Evolutionary conservation across 2,797 vertebrate species (phyloP).

Genomic region (Anguilla megastoma): DNA sequence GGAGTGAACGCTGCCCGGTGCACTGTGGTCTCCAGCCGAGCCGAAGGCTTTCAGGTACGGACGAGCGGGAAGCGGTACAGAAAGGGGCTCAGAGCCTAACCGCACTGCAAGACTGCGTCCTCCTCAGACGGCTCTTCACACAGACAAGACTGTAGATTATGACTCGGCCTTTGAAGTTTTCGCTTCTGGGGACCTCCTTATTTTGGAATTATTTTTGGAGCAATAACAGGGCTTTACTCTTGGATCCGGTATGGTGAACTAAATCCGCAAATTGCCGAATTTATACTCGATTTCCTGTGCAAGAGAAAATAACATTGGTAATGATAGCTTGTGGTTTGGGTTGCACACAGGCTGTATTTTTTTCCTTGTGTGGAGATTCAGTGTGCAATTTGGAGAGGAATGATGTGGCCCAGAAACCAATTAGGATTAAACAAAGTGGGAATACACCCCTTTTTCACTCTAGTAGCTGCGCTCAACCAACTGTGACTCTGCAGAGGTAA

Average conservation of each 20-base stretch:
- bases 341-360: neutral
- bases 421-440: constrained; percentile 48
- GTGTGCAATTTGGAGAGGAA: constrained; percentile 42
- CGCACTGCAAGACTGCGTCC: neutral
- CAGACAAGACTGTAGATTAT: neutral
- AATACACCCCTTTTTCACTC: constrained; percentile 33
- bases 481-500: constrained; percentile 4
- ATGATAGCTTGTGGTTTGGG: constrained; percentile 48
- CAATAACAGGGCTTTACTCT: constrained; percentile 31
- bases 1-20: neutral
- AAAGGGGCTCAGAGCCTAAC: neutral
- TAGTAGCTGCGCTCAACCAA: constrained; percentile 5
- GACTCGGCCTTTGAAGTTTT: constrained; percentile 14
- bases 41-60: neutral
- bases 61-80: neutral
- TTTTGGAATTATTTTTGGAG: constrained; percentile 34
- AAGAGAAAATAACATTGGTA: constrained; percentile 51
- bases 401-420: constrained; percentile 42
- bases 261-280: constrained; percentile 39
- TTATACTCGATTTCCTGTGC: constrained; percentile 45
- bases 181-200: constrained; percentile 28
- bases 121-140: neutral
- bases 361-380: neutral
- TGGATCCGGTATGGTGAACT: constrained; percentile 29
- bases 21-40: neutral